phyloP scores from a whole-genome alignment of 53 echinoderm and acorn worm species.

The Stichopus horrens region DNA sequence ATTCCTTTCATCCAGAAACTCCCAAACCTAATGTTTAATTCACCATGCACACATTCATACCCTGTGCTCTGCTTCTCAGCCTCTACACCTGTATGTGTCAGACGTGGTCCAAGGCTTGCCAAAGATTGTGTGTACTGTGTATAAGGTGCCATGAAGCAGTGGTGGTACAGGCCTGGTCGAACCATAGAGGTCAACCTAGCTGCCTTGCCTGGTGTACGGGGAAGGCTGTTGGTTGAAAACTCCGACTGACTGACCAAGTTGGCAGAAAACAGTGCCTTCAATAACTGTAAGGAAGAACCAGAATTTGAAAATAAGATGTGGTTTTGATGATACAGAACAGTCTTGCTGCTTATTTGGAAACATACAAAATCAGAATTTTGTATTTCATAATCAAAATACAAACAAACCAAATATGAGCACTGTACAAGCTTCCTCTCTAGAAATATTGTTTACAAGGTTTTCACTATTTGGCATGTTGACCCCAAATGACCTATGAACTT shows the following conservation, averaged over 20 bases:
- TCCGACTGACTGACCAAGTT: constrained; percentile 88
- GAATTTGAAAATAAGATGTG: too few species aligned
- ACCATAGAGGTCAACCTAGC: constrained; percentile 84
- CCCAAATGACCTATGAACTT: too few species aligned
- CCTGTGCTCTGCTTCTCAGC: constrained; percentile 69
- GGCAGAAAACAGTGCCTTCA: constrained; percentile 93
- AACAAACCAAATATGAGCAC: too few species aligned
- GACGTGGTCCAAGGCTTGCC: constrained; percentile 77
- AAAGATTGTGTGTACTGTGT: constrained; percentile 94
- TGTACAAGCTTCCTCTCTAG: neutral
- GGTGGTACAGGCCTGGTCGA: constrained; percentile 92
- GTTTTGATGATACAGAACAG: too few species aligned
- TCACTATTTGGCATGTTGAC: too few species aligned
- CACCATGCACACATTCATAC: constrained; percentile 39
- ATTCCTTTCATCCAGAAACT: too few species aligned
- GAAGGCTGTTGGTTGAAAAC: constrained; percentile 58
- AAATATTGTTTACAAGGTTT: too few species aligned
- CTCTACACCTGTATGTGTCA: constrained; percentile 53
- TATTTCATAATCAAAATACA: neutral
- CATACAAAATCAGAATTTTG: too few species aligned
- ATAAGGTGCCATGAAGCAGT: constrained; percentile 92
- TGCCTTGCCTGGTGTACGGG: constrained; percentile 85
- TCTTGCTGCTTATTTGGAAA: too few species aligned
- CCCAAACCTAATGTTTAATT: too few species aligned
- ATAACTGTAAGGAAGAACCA: constrained; percentile 12